phyloP scores from a whole-genome alignment of 2,888 invertebrate genomes.

The Podabrus alpinus region DNA sequence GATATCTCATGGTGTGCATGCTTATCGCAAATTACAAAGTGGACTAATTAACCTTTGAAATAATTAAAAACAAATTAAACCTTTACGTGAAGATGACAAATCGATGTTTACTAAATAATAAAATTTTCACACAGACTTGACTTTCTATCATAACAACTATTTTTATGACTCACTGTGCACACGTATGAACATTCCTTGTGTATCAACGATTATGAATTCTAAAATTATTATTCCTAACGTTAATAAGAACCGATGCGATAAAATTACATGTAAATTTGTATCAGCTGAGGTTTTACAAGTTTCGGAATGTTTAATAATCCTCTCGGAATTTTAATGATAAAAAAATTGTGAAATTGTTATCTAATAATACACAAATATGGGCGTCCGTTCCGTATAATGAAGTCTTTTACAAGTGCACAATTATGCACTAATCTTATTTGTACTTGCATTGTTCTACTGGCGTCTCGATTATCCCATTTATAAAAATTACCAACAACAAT shows the following conservation, averaged over 20 bases:
- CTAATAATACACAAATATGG: not conserved
- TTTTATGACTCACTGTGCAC: not conserved
- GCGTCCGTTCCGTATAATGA: not conserved
- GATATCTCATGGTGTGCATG: too few relatives aligned
- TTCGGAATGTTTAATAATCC: not conserved
- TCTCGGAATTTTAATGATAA: not conserved
- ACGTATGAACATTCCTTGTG: not conserved
- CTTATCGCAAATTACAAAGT: not conserved
- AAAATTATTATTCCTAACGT: not conserved
- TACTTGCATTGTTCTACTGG: not conserved
- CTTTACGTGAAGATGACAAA: not conserved
- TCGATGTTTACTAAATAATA: not conserved
- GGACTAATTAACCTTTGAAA: not conserved
- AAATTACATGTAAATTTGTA: not conserved
- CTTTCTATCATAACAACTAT: not conserved
- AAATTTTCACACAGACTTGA: not conserved
- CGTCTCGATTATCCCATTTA: not conserved
- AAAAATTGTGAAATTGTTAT: too few relatives aligned
- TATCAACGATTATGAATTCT: not conserved
- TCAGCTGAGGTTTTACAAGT: not conserved
- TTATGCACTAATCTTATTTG: not conserved
- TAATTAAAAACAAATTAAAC: too few relatives aligned
- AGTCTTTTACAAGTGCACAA: not conserved
- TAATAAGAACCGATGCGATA: not conserved
- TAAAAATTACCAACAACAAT: not conserved